Conservation (phyloP, 2,113 vertebrate species). For the Myrmecophaga tridactyla region DNA sequence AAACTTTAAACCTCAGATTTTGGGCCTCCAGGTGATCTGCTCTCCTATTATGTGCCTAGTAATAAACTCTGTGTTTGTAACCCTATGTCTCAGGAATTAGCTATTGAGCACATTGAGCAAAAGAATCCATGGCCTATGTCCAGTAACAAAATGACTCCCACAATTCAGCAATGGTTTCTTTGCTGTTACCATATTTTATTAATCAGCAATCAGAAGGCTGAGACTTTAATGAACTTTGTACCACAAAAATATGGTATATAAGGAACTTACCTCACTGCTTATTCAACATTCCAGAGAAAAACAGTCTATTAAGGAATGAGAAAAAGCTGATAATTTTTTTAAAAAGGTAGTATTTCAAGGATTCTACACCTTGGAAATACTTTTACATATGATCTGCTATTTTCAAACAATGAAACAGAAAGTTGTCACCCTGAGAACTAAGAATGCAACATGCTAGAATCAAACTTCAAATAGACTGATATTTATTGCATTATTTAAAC, state of each 20-base stretch:
- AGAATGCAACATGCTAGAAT: not conserved
- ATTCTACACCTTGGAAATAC: not conserved
- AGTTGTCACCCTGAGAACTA: constrained; percentile 28
- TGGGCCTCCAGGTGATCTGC: too few relatives aligned
- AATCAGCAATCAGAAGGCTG: constrained; percentile 52
- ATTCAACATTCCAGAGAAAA: not conserved
- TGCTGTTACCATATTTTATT: constrained; percentile 65
- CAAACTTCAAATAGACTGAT: not conserved
- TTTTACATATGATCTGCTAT: not conserved
- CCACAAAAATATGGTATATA: not conserved
- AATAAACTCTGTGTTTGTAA: too few relatives aligned
- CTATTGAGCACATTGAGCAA: too few relatives aligned
- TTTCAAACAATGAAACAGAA: constrained; percentile 7
- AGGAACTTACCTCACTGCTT: constrained; percentile 46
- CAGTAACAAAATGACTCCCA: too few relatives aligned
- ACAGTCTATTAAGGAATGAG: not conserved
- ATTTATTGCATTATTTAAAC: constrained; percentile 46
- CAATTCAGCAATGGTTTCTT: constrained; percentile 48
- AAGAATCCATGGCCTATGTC: too few relatives aligned
- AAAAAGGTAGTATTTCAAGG: not conserved
- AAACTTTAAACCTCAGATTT: too few relatives aligned
- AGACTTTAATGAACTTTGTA: constrained; percentile 48
- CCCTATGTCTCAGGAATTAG: too few relatives aligned
- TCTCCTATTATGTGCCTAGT: too few relatives aligned
- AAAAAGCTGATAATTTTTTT: constrained; percentile 30